Base-by-base conservation (phyloP, 2,888 invertebrate species). In the Ametastegia equiseti region DNA sequence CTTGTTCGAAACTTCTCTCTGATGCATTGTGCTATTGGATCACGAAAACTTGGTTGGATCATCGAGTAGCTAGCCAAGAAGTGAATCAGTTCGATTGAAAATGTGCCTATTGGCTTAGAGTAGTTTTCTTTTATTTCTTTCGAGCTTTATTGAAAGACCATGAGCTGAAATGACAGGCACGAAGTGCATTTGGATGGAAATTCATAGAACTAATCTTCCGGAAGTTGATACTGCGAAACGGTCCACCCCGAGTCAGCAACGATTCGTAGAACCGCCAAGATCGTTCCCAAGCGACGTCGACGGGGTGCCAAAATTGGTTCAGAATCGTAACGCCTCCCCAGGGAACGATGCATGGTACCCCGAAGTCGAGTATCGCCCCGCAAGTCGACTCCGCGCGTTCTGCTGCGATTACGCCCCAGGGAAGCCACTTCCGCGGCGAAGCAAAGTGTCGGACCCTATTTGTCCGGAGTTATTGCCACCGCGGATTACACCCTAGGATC, bases 291-390 rank as follows among this genome's bases (percentile, higher is more conserved):
- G 75, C 54, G 71, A 71, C 36, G 13, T 67, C 23, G 50, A 75
- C 75, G 75, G 75, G 75, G 75, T 75, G 75, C 78, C 63, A 63
- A 78, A 78, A 78, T 78, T 78, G 78, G 78, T 78, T 78, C 27
- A 19, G 63, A 78, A 78, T 78, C 78, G 78, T 78, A 78, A 78
- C 78, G 78, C 27, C 33, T 78, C 78, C 78, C 78, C 42, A n/a
- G 78, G 63, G 78, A 3, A 60, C 23, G 78, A 78, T 75, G 50
- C 67, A 19, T 6, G 13, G 33, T 54, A 7, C 45, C 54, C 4
- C 54, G 36, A 33, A 27, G 15, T 19, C 75, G 33, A n/a, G 71
- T 71, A 67, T 71, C 71, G 42, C 30, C 4, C n/a, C 27, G 45
- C 45, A 47, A 1, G 36, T 67, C 65, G 65, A 67, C 65, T 67